Conservation (phyloP, 2,113 vertebrate species). For the Camarhynchus parvulus region DNA sequence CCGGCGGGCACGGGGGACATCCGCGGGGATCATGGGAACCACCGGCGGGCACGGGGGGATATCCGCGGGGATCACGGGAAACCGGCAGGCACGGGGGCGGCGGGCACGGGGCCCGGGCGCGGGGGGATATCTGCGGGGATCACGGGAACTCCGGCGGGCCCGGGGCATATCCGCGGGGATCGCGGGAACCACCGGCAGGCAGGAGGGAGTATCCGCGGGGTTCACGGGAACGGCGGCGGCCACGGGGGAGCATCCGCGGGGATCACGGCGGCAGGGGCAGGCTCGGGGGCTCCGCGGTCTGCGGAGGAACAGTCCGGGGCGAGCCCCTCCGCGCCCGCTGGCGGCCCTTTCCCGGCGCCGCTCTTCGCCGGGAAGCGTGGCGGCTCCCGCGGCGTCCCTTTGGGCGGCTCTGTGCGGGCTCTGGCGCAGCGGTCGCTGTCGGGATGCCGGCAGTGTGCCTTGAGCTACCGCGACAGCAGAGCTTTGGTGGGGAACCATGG, state of each 20-base stretch:
- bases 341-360: background rate
- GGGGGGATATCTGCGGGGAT: background rate
- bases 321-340: rapidly evolving
- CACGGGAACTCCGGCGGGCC: too few relatives aligned
- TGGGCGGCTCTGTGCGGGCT: rapidly evolving
- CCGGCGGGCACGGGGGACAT: too few relatives aligned
- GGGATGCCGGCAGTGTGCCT: rapidly evolving
- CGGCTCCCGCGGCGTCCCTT: rapidly evolving
- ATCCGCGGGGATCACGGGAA: too few relatives aligned
- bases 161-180: too few relatives aligned
- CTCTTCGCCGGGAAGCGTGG: rapidly evolving
- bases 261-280: rapidly evolving
- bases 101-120: too few relatives aligned
- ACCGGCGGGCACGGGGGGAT: too few relatives aligned
- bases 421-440: rapidly evolving
- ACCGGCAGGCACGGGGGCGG: too few relatives aligned
- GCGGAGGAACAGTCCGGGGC: rapidly evolving
- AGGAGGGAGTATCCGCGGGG: too few relatives aligned
- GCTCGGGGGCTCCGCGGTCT: rapidly evolving
- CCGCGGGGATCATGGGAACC: too few relatives aligned
- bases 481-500: background rate
- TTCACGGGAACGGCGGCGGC: too few relatives aligned
- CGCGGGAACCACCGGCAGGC: too few relatives aligned
- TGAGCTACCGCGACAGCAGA: rapidly evolving
- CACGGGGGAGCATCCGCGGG: too few relatives aligned